These are phyloP conservation scores for Electrona antarctica DNA, from an alignment of 2,113 vertebrate genomes.

Conservation along the genomic window DNA sequence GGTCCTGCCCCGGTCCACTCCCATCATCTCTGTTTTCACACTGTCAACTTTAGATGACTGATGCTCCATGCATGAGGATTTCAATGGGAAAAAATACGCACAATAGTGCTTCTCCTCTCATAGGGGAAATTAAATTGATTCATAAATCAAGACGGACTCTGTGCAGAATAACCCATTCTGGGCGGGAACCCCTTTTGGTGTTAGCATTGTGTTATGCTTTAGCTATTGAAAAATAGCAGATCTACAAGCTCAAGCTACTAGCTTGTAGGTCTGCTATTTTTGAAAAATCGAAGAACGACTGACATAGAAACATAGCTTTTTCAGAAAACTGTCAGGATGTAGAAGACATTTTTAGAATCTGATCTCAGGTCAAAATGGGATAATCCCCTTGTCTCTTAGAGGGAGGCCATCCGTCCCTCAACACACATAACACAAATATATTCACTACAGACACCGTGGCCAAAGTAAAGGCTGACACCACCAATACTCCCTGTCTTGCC, in stretches of 20 bases:
- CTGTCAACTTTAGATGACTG: conserved; percentile 52
- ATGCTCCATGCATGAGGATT: conserved; percentile 45
- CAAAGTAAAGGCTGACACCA: conserved; percentile 37
- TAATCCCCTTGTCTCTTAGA: conserved; percentile 32
- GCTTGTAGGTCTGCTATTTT: too few species aligned
- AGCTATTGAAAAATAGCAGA: too few species aligned
- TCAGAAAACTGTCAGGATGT: too few species aligned
- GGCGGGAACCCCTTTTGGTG: too few species aligned
- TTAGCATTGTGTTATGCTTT: too few species aligned
- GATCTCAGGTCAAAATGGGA: too few species aligned
- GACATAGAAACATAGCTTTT: too few species aligned
- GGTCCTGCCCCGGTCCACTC: conserved; percentile 19
- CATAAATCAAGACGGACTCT: conserved; percentile 56
- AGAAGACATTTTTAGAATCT: too few species aligned
- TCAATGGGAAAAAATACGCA: conserved; percentile 62
- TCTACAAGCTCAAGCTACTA: too few species aligned
- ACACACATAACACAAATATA: conserved; percentile 38
- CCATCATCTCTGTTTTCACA: conserved; percentile 55
- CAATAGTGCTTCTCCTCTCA: conserved; percentile 37
- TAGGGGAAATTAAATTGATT: conserved; percentile 34
- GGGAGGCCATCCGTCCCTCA: conserved; percentile 5
- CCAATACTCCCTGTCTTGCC: conserved; percentile 1
- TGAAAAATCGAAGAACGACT: too few species aligned
- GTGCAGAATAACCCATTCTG: too few species aligned
- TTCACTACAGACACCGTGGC: conserved; percentile 10